These are phyloP conservation scores for Melieria crassipennis DNA, from an alignment of 2,888 invertebrate genomes.

Conservation along the genomic window DNA sequence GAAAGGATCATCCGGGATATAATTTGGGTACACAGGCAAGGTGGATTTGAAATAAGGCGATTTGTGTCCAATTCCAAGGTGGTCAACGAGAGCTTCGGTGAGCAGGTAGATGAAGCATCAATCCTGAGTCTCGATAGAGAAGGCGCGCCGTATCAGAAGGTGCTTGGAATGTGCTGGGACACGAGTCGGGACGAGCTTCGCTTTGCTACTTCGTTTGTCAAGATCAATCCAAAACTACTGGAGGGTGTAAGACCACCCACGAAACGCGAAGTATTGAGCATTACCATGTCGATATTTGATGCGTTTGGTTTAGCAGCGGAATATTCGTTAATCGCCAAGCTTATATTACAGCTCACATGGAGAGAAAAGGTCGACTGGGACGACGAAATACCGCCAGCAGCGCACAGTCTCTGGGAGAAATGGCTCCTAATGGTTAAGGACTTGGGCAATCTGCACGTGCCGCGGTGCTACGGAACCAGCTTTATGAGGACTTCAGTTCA, in stretches of 20 bases:
- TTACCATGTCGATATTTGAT: conserved; percentile 50
- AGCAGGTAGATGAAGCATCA: neutral
- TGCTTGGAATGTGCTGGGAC: conserved; percentile 43
- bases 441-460: conserved; percentile 14
- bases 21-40: conserved; percentile 18
- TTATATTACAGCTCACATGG: conserved; percentile 29
- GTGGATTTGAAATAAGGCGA: conserved; percentile 25
- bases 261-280: conserved; percentile 42
- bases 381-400: conserved; percentile 23
- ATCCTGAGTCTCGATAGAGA: conserved; percentile 22
- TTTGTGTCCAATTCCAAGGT: conserved; percentile 29
- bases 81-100: conserved; percentile 2
- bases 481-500: conserved; percentile 15
- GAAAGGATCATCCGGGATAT: conserved; percentile 19
- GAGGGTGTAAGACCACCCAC: conserved; percentile 36
- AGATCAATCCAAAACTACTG: conserved; percentile 17
- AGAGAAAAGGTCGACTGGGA: conserved; percentile 29
- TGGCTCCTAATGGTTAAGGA: conserved; percentile 28
- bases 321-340: conserved; percentile 37
- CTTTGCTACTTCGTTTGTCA: conserved; percentile 21
- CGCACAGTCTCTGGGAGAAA: conserved; percentile 5
- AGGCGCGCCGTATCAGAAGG: conserved; percentile 23
- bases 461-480: conserved; percentile 24
- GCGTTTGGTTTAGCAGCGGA: conserved; percentile 45
- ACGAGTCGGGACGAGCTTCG: conserved; percentile 41